Conservation (phyloP, 2,113 vertebrate genomes). For the Ifrita kowaldi region DNA sequence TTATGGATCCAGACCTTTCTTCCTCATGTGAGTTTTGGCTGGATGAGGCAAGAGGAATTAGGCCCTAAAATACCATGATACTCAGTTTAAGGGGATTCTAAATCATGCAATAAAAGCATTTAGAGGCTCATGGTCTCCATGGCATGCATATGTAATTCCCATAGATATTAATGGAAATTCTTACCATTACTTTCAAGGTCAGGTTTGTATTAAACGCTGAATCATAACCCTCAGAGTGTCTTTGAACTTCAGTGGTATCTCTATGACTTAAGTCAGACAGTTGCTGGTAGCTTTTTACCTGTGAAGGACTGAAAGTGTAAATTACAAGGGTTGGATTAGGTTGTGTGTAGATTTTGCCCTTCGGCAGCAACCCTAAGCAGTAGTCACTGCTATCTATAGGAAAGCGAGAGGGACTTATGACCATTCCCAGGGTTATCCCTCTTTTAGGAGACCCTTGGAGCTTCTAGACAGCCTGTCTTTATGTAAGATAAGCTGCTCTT, state of each 20-base stretch:
- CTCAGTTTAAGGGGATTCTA: not conserved
- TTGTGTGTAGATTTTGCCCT: not conserved
- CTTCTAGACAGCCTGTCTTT: not conserved
- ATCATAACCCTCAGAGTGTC: not conserved
- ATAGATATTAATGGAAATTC: not conserved
- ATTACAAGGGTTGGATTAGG: not conserved
- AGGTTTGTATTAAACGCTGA: not conserved
- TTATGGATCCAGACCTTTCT: constrained; percentile 30
- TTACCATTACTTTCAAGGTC: constrained; percentile 28
- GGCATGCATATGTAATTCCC: not conserved
- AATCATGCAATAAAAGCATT: constrained; percentile 31
- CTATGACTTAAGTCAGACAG: not conserved
- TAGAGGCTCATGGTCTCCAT: not conserved
- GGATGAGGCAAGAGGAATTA: not conserved
- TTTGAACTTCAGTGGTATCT: not conserved
- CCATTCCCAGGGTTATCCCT: not conserved
- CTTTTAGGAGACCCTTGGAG: not conserved
- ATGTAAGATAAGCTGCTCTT: not conserved
- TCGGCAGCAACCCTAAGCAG: not conserved
- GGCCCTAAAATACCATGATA: constrained; percentile 6
- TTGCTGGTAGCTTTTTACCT: not conserved
- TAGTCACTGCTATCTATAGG: not conserved
- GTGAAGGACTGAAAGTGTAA: not conserved
- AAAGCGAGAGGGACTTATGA: not conserved
- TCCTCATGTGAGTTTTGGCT: constrained; percentile 15